Evolutionary conservation across 2,113 vertebrate species (phyloP), one percentile per base, ranked within the genome.

Genomic region (Odocoileus hemionus): DNA sequence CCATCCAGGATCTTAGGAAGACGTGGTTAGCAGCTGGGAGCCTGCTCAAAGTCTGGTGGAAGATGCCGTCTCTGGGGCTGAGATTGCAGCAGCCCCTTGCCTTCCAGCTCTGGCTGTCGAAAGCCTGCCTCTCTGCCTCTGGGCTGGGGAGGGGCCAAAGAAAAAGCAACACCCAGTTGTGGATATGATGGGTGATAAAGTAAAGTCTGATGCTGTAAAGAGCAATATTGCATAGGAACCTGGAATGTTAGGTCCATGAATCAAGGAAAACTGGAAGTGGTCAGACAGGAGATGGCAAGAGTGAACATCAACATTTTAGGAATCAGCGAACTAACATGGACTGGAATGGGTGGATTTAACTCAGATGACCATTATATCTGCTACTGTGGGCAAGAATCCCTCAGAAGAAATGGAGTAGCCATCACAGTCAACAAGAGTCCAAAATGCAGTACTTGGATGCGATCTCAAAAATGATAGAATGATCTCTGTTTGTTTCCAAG

Each of bases 51-150:
- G n/a, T 23, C 23, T 23, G 67, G 36, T 39, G 67, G 67, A 70
- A 23, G 19, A 70, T 0, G n/a, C n/a, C 0, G 0, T 70, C n/a
- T 39, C 19, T 70, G n/a, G n/a, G 67, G 67, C 67, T 23, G 67
- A 70, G n/a, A 23, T 70, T 70, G 67, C n/a, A 39, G n/a, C n/a
- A 70, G 67, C 10, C n/a, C n/a, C 67, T 70, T 70, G 67, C 67
- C n/a, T 70, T 70, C n/a, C 0, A 0, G 67, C 67, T 70, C 67
- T 70, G 67, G 67, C n/a, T 70, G n/a, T 39, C 0, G 5, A 70
- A 70, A 70, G 23, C 5, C n/a, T 70, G n/a, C 36, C 67, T 70
- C 64, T 23, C 67, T 70, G n/a, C n/a, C 19, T 70, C 10, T 10
- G 5, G 36, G 67, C 19, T 3, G 19, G 67, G 67, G 67, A 70